phyloP scores from a whole-genome alignment of 2,797 vertebrate genomes.

The Scyliorhinus canicula region DNA sequence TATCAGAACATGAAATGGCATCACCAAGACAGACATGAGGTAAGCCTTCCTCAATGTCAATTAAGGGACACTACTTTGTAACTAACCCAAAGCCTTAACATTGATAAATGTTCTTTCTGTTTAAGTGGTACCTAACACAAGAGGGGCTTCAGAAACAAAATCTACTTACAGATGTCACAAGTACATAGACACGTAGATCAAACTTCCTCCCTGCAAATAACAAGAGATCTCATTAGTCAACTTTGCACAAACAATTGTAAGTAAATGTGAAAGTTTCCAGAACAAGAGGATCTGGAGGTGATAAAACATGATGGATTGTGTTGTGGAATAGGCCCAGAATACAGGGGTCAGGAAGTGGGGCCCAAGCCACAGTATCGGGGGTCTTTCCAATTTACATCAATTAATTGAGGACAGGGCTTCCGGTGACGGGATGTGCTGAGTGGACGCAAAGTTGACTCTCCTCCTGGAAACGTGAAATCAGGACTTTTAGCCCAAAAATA shows the following conservation, averaged over 20 bases:
- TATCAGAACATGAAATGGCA: not conserved
- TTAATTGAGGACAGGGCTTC: not conserved
- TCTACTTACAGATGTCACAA: conserved; percentile 72
- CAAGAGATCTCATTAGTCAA: conserved; percentile 38
- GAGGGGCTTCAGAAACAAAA: not conserved
- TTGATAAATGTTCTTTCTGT: not conserved
- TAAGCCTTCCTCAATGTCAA: not conserved
- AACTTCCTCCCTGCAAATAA: conserved; percentile 69
- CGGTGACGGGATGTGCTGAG: no score
- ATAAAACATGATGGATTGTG: not conserved
- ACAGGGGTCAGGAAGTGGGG: not conserved
- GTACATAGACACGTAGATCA: conserved; percentile 78
- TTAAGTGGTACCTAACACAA: not conserved
- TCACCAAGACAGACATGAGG: not conserved
- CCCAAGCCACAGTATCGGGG: not conserved
- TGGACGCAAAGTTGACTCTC: no score
- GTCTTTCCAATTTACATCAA: not conserved
- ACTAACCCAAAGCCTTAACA: not conserved
- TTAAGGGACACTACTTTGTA: not conserved
- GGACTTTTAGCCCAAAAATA: no score
- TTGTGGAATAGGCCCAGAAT: not conserved
- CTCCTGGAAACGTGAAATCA: no score
- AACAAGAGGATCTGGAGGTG: not conserved
- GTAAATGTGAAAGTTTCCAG: not conserved
- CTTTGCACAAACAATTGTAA: not conserved